Evolutionary conservation across 2,113 vertebrate species (phyloP), one percentile per base, ranked within the genome.

Genomic region (Alexandromys fortis): DNA sequence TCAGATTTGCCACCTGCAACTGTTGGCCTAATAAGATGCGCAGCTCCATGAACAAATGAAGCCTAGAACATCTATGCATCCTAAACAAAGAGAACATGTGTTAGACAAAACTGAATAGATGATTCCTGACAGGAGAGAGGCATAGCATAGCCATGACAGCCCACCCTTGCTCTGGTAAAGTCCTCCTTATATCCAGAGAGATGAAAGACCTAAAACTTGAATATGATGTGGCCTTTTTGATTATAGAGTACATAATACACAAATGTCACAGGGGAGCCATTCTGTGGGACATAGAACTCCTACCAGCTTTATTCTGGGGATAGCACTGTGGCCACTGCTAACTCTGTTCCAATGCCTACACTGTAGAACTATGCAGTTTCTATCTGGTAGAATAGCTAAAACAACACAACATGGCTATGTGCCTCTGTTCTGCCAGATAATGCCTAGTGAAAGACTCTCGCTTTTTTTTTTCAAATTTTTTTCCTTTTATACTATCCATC

Each of bases 71-170:
- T 58, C 33, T 33, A 61, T 83, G 45, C 90, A 67, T 63, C 72
- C 45, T 61, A 76, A 86, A n/a, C 88, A 95, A n/a, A 95, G 78
- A 90, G 63, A 83, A 91, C 83, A 94, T 95, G 7, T 93, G 35
- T 92, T 79, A 85, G 63, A 82, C 28, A 78, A 47, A 93, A 81
- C 55, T 91, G 95, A 58, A 76, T 70, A 38, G 47, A 47, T 82
- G 73, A 47, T 70, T 90, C 45, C 58, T 67, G 65, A 79, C 42
- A 67, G 3, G 58, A 38, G 14, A 92, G 45, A 85, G 85, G 42
- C 82, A n/a, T 26, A 42, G 78, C 73, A 58, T 1, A 67, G 47
- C 70, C 63, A 28, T 17, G n/a, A 33, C 49, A 19, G 35, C 47
- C 63, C 13, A 52, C 49, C 79, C 19, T 94, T 65, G 75, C 26